These are phyloP conservation scores for Pseudochirops cupreus DNA, from an alignment of 2,797 vertebrate genomes.

Conservation along the genomic window DNA sequence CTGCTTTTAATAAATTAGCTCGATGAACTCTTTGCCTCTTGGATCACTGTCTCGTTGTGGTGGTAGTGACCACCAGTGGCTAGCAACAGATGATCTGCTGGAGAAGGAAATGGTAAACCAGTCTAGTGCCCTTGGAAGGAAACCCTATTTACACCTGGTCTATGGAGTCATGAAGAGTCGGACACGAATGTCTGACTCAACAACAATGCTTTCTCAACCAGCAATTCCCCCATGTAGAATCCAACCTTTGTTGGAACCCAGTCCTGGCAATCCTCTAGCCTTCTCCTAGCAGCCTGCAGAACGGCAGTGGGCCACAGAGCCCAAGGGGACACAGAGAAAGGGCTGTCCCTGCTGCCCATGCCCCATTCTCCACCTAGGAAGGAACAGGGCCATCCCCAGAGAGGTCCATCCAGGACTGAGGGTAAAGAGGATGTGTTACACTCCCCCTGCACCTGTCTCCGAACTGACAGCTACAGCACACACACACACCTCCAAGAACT, in stretches of 20 bases:
- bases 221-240: background rate
- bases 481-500: background rate
- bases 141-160: too few relatives aligned
- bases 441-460: background rate
- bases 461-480: background rate
- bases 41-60: too few relatives aligned
- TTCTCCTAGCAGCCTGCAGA: background rate
- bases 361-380: background rate
- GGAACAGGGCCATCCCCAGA: background rate
- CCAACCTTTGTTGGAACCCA: background rate
- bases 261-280: background rate
- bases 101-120: too few relatives aligned
- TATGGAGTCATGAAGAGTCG: too few relatives aligned
- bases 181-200: too few relatives aligned
- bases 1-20: background rate
- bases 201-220: background rate
- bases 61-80: too few relatives aligned
- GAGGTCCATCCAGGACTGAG: rapidly evolving
- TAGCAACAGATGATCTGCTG: too few relatives aligned
- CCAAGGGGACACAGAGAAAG: background rate
- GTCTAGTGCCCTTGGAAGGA: too few relatives aligned
- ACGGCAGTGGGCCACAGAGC: too few relatives aligned
- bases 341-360: background rate
- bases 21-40: background rate
- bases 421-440: background rate